Percentiles rank a stretch among this genome's conserved stretches.
phyloP scores from a whole-genome alignment of 2,797 vertebrate species.

The Microtus californicus region DNA sequence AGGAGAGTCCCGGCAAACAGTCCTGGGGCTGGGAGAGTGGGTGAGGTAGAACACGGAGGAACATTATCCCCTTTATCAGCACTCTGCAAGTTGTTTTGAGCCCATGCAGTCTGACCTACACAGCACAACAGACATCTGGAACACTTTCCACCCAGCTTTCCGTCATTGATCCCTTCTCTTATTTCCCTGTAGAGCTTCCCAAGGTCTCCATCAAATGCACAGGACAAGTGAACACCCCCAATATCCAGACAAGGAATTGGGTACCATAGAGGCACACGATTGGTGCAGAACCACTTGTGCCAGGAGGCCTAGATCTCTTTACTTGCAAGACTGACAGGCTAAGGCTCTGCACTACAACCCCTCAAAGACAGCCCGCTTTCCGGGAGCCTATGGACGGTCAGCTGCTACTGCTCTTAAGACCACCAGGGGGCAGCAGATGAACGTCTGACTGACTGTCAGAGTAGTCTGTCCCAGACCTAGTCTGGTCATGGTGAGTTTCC shows the following conservation, averaged over 20 bases:
- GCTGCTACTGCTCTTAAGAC: neutral
- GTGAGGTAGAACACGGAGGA: fast-evolving
- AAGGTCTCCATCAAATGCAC: neutral
- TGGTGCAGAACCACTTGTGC: neutral
- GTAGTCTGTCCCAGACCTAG: neutral
- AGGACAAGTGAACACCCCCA: neutral
- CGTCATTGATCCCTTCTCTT: neutral
- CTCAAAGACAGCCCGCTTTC: neutral
- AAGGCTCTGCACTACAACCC: fast-evolving
- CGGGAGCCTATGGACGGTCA: neutral
- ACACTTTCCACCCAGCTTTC: neutral
- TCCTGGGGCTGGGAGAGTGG: neutral
- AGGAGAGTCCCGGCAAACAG: neutral
- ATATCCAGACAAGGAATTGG: neutral
- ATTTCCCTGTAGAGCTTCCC: neutral
- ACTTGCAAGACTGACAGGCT: no score
- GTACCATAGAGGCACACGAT: neutral
- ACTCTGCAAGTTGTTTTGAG: neutral
- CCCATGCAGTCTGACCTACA: fast-evolving
- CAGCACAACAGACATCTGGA: neutral
- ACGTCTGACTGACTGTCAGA: fast-evolving
- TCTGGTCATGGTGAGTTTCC: neutral
- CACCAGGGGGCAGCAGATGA: conserved; percentile 83
- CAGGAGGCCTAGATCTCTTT: neutral
- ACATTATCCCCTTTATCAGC: fast-evolving